phyloP scores from a whole-genome alignment of 2,797 vertebrate genomes.

The Lacerta bilineata region DNA sequence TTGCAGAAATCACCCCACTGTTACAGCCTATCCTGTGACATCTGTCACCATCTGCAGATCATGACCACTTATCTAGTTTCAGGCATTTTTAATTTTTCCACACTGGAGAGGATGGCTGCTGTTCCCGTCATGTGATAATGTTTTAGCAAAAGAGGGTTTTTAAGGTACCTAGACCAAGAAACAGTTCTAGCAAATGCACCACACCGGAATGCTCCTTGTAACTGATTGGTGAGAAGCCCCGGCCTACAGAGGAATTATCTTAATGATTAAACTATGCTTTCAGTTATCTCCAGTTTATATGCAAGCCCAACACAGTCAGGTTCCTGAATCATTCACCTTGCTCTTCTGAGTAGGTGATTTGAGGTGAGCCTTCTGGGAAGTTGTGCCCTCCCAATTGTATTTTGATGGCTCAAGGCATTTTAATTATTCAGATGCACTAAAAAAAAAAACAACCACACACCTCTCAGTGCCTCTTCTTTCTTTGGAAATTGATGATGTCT shows the following conservation, averaged over 20 bases:
- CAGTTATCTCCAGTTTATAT: not conserved
- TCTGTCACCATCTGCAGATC: not conserved
- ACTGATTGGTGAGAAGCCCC: not conserved
- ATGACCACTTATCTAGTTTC: not conserved
- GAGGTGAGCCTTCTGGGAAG: not conserved
- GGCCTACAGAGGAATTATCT: not conserved
- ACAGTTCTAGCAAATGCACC: not conserved
- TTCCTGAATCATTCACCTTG: not conserved
- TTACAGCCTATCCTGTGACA: not conserved
- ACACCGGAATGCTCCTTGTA: not conserved
- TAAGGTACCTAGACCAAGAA: not conserved
- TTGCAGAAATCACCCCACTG: not conserved
- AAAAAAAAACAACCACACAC: not conserved
- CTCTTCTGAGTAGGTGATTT: not conserved
- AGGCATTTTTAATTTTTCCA: not conserved
- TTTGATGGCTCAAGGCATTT: not conserved
- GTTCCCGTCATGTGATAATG: too few species aligned
- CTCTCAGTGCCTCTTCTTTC: not conserved
- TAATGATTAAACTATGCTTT: not conserved
- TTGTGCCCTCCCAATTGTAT: not conserved
- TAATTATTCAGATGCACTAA: slow-evolving; percentile 30
- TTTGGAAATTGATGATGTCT: slow-evolving; percentile 29
- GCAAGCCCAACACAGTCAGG: not conserved
- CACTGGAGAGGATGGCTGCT: not conserved
- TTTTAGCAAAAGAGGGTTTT: not conserved